These are phyloP conservation scores for Galaxias olidus DNA, from an alignment of 2,797 vertebrate species.

Conservation along the genomic window DNA sequence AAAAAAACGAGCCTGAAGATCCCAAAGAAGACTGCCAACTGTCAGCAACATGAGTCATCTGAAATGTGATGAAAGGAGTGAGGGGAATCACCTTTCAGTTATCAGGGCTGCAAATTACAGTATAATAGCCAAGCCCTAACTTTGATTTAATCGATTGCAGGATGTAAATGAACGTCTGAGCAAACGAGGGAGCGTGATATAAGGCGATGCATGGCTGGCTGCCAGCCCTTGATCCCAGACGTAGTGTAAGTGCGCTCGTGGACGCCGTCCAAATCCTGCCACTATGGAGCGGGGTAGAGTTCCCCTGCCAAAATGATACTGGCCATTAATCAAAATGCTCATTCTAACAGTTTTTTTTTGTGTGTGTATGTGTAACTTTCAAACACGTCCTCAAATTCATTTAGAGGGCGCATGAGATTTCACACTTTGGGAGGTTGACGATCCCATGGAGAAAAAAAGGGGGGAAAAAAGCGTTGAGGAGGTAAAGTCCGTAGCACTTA, in stretches of 20 bases:
- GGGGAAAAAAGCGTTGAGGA: background rate
- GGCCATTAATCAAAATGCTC: constrained; percentile 30
- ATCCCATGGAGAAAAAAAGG: no score
- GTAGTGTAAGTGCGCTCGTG: background rate
- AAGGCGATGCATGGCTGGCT: constrained; percentile 12
- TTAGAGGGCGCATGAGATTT: constrained; percentile 27
- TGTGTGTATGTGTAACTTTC: constrained; percentile 3
- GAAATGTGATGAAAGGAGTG: background rate
- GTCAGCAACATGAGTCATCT: background rate
- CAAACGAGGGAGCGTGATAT: constrained; percentile 17
- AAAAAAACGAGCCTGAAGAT: background rate
- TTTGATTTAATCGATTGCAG: constrained; percentile 27
- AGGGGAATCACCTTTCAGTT: constrained; percentile 8
- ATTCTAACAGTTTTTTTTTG: constrained; percentile 10
- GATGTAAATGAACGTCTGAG: constrained; percentile 23
- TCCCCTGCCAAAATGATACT: constrained; percentile 10
- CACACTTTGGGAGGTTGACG: constrained; percentile 9
- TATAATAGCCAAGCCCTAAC: background rate
- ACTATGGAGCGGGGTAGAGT: constrained; percentile 12
- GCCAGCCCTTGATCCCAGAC: constrained; percentile 5
- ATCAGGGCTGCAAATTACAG: constrained; percentile 22
- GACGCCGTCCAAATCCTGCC: constrained; percentile 20
- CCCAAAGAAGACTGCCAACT: background rate
- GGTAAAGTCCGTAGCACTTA: background rate
- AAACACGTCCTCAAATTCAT: constrained; percentile 1